A percentile compares a stretch with the other conserved stretches of the same genome.
Evolutionary conservation across 2,888 invertebrate genomes (phyloP).

Genomic region (Melieria picta): DNA sequence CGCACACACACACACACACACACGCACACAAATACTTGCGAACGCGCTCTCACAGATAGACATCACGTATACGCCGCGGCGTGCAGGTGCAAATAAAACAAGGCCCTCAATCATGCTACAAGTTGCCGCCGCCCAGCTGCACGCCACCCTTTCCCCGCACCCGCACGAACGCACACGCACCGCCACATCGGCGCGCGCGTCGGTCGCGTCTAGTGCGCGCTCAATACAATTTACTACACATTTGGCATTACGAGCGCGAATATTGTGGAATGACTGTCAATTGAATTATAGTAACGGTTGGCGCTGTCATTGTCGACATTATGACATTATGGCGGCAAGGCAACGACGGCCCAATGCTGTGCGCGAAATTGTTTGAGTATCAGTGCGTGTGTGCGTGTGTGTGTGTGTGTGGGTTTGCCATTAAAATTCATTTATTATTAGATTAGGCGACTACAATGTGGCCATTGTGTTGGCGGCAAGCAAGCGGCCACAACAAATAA

Average conservation of each 20-base stretch:
- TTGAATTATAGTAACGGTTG: slow-evolving; percentile 38
- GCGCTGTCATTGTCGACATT: slow-evolving; percentile 26
- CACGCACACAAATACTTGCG: background rate
- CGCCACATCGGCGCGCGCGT: background rate
- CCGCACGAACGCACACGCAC: background rate
- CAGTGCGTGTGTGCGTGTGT: background rate
- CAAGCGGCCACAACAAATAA: too few species aligned
- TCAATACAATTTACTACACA: slow-evolving; percentile 31
- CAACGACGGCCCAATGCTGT: background rate
- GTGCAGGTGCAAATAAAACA: slow-evolving; percentile 4
- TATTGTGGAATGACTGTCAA: slow-evolving; percentile 35
- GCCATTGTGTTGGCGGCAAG: too few species aligned
- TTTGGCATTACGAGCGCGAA: slow-evolving; percentile 26
- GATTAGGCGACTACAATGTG: slow-evolving; percentile 27
- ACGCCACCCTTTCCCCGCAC: background rate
- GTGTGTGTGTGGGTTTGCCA: slow-evolving; percentile 18
- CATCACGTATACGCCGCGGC: background rate
- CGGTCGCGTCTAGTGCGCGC: background rate
- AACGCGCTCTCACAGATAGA: background rate
- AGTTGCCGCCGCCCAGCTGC: background rate
- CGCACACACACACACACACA: background rate
- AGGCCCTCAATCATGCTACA: background rate
- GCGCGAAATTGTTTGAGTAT: background rate
- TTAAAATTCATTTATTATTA: slow-evolving; percentile 36
- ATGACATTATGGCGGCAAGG: slow-evolving; percentile 15